Evolutionary conservation across 2,113 vertebrate species (phyloP).

Genomic region (Trochalopteron elliotii): DNA sequence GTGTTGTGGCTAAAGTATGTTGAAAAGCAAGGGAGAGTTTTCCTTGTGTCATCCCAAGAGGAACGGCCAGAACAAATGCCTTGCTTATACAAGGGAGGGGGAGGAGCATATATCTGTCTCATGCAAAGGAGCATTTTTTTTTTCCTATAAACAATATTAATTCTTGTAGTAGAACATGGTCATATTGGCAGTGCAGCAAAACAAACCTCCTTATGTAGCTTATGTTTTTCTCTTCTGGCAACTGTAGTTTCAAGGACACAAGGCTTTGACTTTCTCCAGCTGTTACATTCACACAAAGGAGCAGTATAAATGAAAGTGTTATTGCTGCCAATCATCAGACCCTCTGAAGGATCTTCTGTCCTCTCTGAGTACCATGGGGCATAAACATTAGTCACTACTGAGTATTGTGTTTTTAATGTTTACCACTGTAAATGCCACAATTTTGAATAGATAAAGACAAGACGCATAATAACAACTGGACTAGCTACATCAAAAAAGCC

Average conservation of each 20-base stretch:
- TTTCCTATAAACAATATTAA: background rate
- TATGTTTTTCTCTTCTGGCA: background rate
- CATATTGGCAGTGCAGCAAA: background rate
- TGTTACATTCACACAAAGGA: slow-evolving; percentile 29
- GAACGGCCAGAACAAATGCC: background rate
- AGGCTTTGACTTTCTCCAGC: slow-evolving; percentile 25
- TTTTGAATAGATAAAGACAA: background rate
- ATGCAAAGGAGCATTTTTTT: background rate
- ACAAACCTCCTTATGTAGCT: background rate
- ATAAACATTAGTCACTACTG: background rate
- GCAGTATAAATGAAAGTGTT: slow-evolving; percentile 6
- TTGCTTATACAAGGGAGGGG: background rate
- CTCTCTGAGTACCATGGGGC: background rate
- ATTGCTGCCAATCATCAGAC: background rate
- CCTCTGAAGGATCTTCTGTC: slow-evolving; percentile 50
- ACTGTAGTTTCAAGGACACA: background rate
- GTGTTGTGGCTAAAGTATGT: background rate
- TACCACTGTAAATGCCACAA: background rate
- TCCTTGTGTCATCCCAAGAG: background rate
- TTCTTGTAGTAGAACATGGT: background rate
- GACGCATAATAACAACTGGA: background rate
- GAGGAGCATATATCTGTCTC: background rate
- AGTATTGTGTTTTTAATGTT: slow-evolving; percentile 38
- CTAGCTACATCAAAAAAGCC: background rate
- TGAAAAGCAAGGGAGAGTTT: background rate